These are phyloP conservation scores for Eciton burchellii DNA, from an alignment of 1,140 invertebrate genomes.

Conservation along the genomic window DNA sequence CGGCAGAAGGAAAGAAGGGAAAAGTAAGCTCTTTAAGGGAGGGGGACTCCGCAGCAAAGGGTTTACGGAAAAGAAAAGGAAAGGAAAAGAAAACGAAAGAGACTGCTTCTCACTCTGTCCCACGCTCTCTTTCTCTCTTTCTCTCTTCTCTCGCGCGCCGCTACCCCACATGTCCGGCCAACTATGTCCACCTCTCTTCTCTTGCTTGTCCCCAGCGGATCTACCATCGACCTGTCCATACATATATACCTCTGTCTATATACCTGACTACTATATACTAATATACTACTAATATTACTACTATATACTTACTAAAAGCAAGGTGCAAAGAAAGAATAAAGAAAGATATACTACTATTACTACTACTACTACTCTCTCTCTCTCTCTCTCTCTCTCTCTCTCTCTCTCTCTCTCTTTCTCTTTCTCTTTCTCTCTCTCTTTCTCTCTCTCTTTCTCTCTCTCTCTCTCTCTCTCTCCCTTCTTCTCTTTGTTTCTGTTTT, in stretches of 20 bases:
- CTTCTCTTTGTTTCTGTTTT: slow-evolving; percentile 29
- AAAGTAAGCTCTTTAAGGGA: slow-evolving; percentile 9
- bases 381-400: slow-evolving; percentile 48
- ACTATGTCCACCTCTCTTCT: slow-evolving; percentile 50
- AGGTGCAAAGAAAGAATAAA: slow-evolving; percentile 64
- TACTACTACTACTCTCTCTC: too few relatives aligned
- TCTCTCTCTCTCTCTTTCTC: slow-evolving; percentile 26
- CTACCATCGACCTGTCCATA: slow-evolving; percentile 65
- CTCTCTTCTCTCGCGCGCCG: slow-evolving; percentile 29
- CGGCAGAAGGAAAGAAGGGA: slow-evolving; percentile 30
- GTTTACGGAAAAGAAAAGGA: background rate
- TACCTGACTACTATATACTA: slow-evolving; percentile 70
- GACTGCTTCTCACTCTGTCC: slow-evolving; percentile 48
- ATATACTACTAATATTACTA: slow-evolving; percentile 75
- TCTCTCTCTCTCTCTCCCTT: slow-evolving; percentile 50
- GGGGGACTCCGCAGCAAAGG: background rate
- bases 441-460: slow-evolving; percentile 66
- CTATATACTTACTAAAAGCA: slow-evolving; percentile 75
- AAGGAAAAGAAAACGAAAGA: slow-evolving; percentile 41
- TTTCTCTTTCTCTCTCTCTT: slow-evolving; percentile 19
- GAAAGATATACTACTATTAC: slow-evolving; percentile 65
- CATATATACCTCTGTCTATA: slow-evolving; percentile 65
- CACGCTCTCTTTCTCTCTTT: slow-evolving; percentile 6
- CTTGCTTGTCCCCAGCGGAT: slow-evolving; percentile 66
- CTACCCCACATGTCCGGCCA: slow-evolving; percentile 46